Conservation (phyloP, 2,888 invertebrate genomes). For the Drosophila subquinaria region DNA sequence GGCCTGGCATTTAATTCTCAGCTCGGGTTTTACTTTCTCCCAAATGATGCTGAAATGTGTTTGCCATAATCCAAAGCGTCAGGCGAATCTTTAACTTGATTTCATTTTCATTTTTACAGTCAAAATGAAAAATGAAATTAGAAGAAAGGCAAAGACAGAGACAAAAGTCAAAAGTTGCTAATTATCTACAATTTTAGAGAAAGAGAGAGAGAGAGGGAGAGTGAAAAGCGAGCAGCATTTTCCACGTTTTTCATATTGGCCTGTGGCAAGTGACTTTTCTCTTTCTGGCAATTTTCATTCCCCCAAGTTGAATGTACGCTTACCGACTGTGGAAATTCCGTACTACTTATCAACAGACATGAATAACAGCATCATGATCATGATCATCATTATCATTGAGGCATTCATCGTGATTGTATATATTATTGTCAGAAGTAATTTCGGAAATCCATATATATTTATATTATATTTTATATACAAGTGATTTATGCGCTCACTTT, state of each 20-base stretch:
- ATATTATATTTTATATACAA: constrained; percentile 5
- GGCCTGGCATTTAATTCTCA: constrained; percentile 74
- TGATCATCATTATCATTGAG: constrained; percentile 36
- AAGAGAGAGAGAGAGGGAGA: neutral
- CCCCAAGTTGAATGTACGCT: constrained; percentile 75
- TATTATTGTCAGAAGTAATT: constrained; percentile 78
- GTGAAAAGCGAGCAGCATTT: constrained; percentile 45
- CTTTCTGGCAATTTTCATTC: constrained; percentile 56
- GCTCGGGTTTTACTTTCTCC: constrained; percentile 82
- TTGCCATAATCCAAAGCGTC: constrained; percentile 46
- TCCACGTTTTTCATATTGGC: constrained; percentile 33
- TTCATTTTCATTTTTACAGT: constrained; percentile 67
- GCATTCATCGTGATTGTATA: constrained; percentile 52
- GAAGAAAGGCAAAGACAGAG: constrained; percentile 65
- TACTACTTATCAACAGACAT: constrained; percentile 61
- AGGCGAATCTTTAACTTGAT: constrained; percentile 28
- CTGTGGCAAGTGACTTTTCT: constrained; percentile 55
- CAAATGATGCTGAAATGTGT: constrained; percentile 70
- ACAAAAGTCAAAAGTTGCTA: constrained; percentile 71
- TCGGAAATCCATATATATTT: constrained; percentile 48
- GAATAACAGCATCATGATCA: constrained; percentile 28
- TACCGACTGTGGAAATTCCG: constrained; percentile 78
- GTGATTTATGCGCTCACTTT: constrained; percentile 56
- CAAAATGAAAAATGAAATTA: constrained; percentile 48
- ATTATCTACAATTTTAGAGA: constrained; percentile 60